Evolutionary conservation across 2,113 vertebrate genomes (phyloP).

Genomic region (Sula dactylatra): DNA sequence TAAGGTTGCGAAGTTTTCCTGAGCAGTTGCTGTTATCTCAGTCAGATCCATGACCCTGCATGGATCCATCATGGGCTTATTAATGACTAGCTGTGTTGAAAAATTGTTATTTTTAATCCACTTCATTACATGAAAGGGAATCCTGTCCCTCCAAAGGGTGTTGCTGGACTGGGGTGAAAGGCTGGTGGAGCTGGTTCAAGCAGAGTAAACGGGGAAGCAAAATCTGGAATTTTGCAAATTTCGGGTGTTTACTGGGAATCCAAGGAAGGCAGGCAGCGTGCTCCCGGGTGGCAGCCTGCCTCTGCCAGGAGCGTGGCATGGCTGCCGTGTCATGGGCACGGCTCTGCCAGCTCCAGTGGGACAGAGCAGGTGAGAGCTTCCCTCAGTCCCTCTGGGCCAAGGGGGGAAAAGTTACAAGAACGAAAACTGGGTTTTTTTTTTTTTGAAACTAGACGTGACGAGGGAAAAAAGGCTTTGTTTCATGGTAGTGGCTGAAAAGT

Average conservation of each 20-base stretch:
- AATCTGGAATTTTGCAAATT: background rate
- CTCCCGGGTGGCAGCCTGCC: too few relatives aligned
- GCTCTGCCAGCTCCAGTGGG: background rate
- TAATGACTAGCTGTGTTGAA: background rate
- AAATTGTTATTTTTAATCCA: background rate
- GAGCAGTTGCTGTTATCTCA: background rate
- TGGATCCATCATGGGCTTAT: background rate
- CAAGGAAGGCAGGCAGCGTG: background rate
- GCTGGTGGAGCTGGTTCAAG: background rate
- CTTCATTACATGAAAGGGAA: background rate
- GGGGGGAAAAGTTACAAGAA: background rate
- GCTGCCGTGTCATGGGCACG: rapidly evolving
- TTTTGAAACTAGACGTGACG: background rate
- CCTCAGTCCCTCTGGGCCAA: background rate
- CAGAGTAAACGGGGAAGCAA: background rate
- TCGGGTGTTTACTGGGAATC: background rate
- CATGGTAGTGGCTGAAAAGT: background rate
- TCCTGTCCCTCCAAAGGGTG: background rate
- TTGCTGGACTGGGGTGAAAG: background rate
- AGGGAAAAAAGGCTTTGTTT: background rate
- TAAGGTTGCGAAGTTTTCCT: rapidly evolving
- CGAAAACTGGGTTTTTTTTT: background rate
- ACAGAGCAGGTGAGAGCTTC: background rate
- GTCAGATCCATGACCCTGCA: background rate
- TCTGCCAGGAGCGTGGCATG: rapidly evolving